Evolutionary conservation across 2,797 vertebrate species (phyloP), one percentile per base, ranked within the genome.

Genomic region (Spinus olivaceus): DNA sequence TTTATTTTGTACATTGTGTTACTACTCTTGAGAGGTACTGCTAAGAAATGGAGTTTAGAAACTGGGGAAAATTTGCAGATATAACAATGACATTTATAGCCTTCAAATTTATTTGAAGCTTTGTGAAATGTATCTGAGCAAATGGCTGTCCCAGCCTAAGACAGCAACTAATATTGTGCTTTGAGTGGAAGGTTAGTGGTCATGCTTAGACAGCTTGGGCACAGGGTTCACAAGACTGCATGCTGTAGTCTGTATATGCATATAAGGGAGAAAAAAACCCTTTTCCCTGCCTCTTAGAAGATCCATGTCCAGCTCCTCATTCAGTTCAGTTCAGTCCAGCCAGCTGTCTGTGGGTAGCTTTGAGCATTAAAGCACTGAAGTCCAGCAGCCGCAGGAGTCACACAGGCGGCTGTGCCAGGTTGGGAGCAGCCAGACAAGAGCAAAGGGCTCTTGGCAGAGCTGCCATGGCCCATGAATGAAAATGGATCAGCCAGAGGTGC

Each of bases 101-200:
- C 65, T 83, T 49, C 28, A 32, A 83, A 91, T 77, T 67, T 53
- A 10, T 42, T 42, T 70, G 49, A 28, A 82, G 57, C 12, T 64
- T 87, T 92, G 20, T 71, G 53, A 86, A 91, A 94, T 25, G 2
- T 64, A 71, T 92, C 69, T 88, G 50, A 57, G 76, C 64, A 71
- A 92, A 61, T 5, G 53, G 27, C 41, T 63, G n/a, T 35, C 22
- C n/a, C 32, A 42, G 25, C 11, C 37, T 46, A 32, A 74, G 69
- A 65, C 69, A 81, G 23, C 8, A 53, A 24, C 30, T 47, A 5
- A 27, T 2, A 4, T 16, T 46, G 21, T 50, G 56, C 65, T 81
- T 72, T 3, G 4, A 39, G 30, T 53, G 35, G 41, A 47, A 65
- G 21, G 28, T 44, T 57, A 23, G 53, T 37, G 23, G 24, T 35